These are phyloP conservation scores for Phyllopteryx taeniolatus DNA, from an alignment of 2,113 vertebrate genomes.

Conservation along the genomic window DNA sequence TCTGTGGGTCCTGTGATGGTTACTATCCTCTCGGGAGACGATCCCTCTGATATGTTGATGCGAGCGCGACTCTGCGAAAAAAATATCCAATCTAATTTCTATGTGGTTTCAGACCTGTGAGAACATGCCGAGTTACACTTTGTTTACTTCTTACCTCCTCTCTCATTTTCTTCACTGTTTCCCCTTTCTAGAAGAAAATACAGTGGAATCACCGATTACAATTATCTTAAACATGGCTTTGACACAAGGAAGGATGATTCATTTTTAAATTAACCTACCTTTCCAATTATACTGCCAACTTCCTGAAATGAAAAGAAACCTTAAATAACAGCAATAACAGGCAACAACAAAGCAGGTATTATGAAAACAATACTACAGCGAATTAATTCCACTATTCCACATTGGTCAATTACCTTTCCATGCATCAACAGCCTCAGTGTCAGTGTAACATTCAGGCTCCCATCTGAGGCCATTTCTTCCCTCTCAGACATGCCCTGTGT, in stretches of 20 bases:
- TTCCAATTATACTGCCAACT: slow-evolving; percentile 91
- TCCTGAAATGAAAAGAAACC: slow-evolving; percentile 73
- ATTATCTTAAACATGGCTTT: background rate
- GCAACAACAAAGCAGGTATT: slow-evolving; percentile 8
- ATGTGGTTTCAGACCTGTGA: background rate
- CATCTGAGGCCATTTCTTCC: slow-evolving; percentile 79
- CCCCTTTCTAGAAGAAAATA: slow-evolving; percentile 82
- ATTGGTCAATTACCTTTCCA: slow-evolving; percentile 80
- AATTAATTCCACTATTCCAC: slow-evolving; percentile 3
- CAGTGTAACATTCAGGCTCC: slow-evolving; percentile 83
- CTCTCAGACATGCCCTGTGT: slow-evolving; percentile 71
- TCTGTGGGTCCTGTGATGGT: slow-evolving; percentile 91
- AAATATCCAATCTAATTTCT: slow-evolving; percentile 23
- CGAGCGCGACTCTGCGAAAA: slow-evolving; percentile 85
- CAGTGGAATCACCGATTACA: background rate
- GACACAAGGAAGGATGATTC: background rate
- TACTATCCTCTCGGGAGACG: slow-evolving; percentile 90
- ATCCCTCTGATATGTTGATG: slow-evolving; percentile 93
- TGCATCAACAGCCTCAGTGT: slow-evolving; percentile 90
- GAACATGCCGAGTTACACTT: background rate
- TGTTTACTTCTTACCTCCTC: slow-evolving; percentile 82
- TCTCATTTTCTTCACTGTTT: slow-evolving; percentile 95
- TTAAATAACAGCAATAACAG: slow-evolving; percentile 12
- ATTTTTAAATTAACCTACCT: slow-evolving; percentile 71
- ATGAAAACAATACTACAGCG: background rate